Base-by-base conservation (phyloP, 2,888 invertebrate species). In the Acleris laterana region DNA sequence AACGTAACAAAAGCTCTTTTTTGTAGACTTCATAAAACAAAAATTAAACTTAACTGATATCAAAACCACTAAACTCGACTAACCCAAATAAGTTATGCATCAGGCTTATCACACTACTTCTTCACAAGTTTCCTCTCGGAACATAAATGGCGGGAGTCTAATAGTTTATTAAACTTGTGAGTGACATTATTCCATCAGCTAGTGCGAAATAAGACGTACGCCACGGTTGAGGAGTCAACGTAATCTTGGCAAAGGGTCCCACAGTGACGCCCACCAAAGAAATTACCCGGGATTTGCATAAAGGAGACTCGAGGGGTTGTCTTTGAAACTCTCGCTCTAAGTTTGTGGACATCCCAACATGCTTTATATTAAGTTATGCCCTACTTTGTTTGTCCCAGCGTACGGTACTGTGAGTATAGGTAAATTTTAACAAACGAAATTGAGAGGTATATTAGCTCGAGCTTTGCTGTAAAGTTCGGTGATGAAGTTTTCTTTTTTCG, bases 261-360 rank as follows among this genome's bases (percentile, higher is more conserved):
- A 20, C 75, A 79, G 85, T 77, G 88, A 86, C 85, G 85, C 84
- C 84, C 86, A 85, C 89, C 84, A 84, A 87, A 87, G 89, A 88
- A 90, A 89, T 90, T 89, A 89, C 88, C 81, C 81, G 76, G 84
- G 84, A 90, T 90, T 91, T 89, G 85, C 90, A 90, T 91, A 89
- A 90, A 90, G 88, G 88, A 87, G 87, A 87, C 85, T 84, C 87
- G 71, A 77, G 87, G 85, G 90, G 84, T 80, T 81, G 83, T 83
- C 88, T 89, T 88, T 87, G 89, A 85, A 88, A 88, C 85, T 89
- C 76, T 76, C 78, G 84, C 72, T 73, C 38, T 76, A 84, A 88
- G 85, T 89, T 87, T 83, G 86, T 83, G 86, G 85, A 85, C 85
- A 86, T 81, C 81, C 81, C 83, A 82, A 87, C 86, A 85, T 83